A percentile compares a stretch with the other conserved stretches of the same genome.
These are phyloP conservation scores for Branchellion lobata DNA, from an alignment of 2,888 invertebrate species.

Conservation along the genomic window DNA sequence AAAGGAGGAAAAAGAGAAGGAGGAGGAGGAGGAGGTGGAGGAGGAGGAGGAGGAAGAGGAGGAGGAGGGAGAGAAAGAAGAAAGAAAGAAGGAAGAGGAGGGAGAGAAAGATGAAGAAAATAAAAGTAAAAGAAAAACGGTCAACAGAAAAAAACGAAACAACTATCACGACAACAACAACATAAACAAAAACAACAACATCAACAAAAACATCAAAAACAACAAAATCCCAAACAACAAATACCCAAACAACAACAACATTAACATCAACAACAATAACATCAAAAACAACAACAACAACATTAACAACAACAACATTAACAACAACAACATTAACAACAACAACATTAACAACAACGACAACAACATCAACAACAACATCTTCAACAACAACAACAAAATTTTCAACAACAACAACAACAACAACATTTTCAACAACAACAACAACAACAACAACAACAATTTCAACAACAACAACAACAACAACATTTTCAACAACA, in stretches of 20 bases:
- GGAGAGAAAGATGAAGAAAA: neutral
- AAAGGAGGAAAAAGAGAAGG: neutral
- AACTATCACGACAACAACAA: too few species aligned
- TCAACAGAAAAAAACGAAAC: neutral
- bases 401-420: neutral
- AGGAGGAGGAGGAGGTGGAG: neutral
- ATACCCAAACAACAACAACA: too few species aligned
- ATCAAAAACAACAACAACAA: too few species aligned
- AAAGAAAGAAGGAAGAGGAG: neutral
- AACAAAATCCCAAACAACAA: too few species aligned
- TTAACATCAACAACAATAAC: too few species aligned
- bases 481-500: neutral
- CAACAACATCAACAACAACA: too few species aligned
- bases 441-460: neutral
- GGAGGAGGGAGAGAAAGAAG: neutral
- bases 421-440: neutral
- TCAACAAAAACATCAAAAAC: too few species aligned
- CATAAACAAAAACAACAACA: too few species aligned
- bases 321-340: too few species aligned
- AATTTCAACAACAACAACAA: neutral
- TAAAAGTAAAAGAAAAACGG: neutral
- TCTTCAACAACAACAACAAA: neutral
- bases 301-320: too few species aligned
- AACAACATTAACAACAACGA: too few species aligned
- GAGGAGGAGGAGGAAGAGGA: neutral